Conservation (phyloP, 2,113 vertebrate genomes). For the Zootoca vivipara region DNA sequence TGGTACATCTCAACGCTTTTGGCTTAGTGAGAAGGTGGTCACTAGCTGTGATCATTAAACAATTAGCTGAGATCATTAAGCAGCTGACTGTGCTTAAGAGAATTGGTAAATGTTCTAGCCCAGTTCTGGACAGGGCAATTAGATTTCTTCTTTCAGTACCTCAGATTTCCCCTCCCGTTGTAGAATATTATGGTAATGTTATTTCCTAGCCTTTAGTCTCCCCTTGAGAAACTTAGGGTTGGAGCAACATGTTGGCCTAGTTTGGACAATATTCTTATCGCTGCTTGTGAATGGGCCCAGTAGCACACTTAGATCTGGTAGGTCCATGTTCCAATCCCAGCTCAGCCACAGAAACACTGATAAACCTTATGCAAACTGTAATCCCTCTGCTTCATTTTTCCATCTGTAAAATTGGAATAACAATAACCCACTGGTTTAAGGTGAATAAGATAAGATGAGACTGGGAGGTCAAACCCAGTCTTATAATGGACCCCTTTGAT, state of each 20-base stretch:
- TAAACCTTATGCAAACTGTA: neutral
- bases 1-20: constrained; percentile 9
- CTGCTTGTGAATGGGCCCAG: neutral
- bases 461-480: no score
- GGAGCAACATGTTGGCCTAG: neutral
- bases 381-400: neutral
- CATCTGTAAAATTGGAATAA: neutral
- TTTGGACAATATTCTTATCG: neutral
- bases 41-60: neutral
- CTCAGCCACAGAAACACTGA: neutral
- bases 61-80: constrained; percentile 24
- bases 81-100: constrained; percentile 24
- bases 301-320: neutral
- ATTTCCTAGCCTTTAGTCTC: neutral
- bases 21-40: constrained; percentile 22
- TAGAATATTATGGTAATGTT: neutral
- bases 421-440: no score
- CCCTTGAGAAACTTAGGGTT: neutral
- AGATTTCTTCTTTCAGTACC: constrained; percentile 5
- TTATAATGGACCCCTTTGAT: no score
- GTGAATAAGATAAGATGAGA: no score
- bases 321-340: neutral
- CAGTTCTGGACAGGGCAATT: constrained; percentile 14
- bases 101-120: neutral
- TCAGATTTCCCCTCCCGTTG: neutral